Conservation (phyloP, 2,888 invertebrate genomes). For the Hirtodrosophila cameraria region DNA sequence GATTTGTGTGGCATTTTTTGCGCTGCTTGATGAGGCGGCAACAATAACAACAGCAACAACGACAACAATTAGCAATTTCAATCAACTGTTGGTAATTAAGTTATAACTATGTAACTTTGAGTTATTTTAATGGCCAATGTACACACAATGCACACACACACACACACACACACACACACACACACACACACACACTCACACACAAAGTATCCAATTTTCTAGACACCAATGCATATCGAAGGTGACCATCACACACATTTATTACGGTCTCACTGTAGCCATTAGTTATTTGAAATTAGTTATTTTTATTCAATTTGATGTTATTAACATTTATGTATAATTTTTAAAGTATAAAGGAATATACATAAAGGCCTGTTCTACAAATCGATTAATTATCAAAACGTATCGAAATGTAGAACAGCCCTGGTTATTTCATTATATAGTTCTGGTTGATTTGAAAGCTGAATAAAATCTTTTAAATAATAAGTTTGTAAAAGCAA, state of each 20-base stretch:
- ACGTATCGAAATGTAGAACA: too few species aligned
- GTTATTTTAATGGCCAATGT: conserved; percentile 35
- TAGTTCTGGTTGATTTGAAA: too few species aligned
- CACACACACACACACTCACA: conserved; percentile 6
- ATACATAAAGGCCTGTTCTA: too few species aligned
- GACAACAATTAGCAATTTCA: conserved; percentile 51
- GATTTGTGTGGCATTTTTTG: conserved; percentile 72
- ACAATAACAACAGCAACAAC: conserved; percentile 28
- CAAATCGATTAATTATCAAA: too few species aligned
- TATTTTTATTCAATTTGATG: background rate
- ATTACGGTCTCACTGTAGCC: too few species aligned
- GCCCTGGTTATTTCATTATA: too few species aligned
- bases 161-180: conserved; percentile 4
- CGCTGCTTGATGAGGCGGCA: conserved; percentile 62
- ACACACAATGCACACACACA: conserved; percentile 7
- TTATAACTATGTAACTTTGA: conserved; percentile 50
- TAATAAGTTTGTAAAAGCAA: too few species aligned
- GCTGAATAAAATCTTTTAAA: too few species aligned
- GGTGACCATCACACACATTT: background rate
- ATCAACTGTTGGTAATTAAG: conserved; percentile 50
- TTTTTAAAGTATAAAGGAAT: too few species aligned
- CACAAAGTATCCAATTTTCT: background rate
- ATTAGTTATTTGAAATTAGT: background rate
- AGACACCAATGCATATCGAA: background rate
- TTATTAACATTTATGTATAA: too few species aligned